Percentiles rank a stretch among this genome's conserved stretches.
phyloP scores from a whole-genome alignment of 2,113 vertebrate species.

The Bombycilla garrulus region DNA sequence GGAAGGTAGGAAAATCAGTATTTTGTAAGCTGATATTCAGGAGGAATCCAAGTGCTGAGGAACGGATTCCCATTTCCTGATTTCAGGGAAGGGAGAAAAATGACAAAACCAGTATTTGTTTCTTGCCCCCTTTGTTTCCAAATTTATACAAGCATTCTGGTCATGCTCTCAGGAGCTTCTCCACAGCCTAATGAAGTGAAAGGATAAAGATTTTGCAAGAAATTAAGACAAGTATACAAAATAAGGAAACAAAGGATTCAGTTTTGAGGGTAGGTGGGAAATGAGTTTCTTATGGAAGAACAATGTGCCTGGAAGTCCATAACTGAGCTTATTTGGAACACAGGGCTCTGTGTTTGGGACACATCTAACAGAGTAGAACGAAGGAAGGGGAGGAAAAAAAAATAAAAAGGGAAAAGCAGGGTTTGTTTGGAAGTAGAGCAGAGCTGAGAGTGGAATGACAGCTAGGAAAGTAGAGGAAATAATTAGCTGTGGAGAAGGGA shows the following conservation, averaged over 20 bases:
- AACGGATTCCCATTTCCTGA: background rate
- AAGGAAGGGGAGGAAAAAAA: background rate
- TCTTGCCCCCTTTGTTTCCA: background rate
- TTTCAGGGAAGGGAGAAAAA: background rate
- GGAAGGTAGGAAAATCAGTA: background rate
- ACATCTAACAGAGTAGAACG: background rate
- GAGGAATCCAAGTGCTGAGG: background rate
- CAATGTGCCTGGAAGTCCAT: background rate
- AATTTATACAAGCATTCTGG: background rate
- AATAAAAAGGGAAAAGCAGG: background rate
- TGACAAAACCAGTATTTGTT: background rate
- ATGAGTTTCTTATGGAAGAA: background rate
- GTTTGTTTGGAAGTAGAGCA: background rate
- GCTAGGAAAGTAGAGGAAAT: background rate
- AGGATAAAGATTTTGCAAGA: background rate
- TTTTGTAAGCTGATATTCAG: background rate
- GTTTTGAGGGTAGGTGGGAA: background rate
- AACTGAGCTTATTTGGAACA: background rate
- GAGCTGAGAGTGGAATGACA: background rate
- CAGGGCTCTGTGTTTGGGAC: background rate
- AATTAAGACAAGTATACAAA: background rate
- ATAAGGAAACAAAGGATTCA: background rate
- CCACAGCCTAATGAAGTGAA: background rate
- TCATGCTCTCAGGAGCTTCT: background rate
- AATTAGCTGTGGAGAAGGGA: background rate